Base-by-base conservation (phyloP, 2,888 invertebrate genomes). In the Phymatocera aterrima region DNA sequence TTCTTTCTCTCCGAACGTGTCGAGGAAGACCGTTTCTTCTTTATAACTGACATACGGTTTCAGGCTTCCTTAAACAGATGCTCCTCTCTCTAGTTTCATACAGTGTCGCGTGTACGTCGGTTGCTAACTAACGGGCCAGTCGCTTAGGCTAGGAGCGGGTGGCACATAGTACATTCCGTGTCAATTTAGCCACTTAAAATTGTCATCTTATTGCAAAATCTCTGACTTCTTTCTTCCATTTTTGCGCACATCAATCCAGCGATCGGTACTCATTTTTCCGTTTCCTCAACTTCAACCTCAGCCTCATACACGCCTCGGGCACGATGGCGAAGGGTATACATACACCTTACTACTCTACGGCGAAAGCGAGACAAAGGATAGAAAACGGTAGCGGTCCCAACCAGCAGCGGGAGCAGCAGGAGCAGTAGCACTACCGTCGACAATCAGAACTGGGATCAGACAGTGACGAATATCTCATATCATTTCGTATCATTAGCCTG, bases 401-500 rank as follows among this genome's bases (percentile, higher is more conserved):
- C 8, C 21, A 6, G 43, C 3, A 21, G 40, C 10, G 3, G 40
- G 3, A 21, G 37, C 40, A 28, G 70, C 28, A 54, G 18, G 4
- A 75, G 57, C 57, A 34, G 51, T 43, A 43, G 48, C 72, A 51
- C 40, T 10, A 75, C 34, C 75, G n/a, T n/a, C n/a, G 83, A 87
- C 88, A 89, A 89, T 89, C 89, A 88, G 87, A 88, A 83, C 85
- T 85, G 85, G 87, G 87, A 88, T 89, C 87, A 85, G 89, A 89
- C 89, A 89, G 89, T 89, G 89, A 89, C 89, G 89, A 88, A 89
- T 89, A 89, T 87, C 87, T 88, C 87, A 86, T 89, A 89, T 89
- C 88, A 89, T 89, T 88, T 88, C 88, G 88, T 88, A 88, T 89
- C 89, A 89, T 89, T 89, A 89, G 87, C 89, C 85, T 82, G 83